Evolutionary conservation across 1,140 invertebrate species (phyloP), one percentile per base, ranked within the genome.

Genomic region (Phortica variegata): DNA sequence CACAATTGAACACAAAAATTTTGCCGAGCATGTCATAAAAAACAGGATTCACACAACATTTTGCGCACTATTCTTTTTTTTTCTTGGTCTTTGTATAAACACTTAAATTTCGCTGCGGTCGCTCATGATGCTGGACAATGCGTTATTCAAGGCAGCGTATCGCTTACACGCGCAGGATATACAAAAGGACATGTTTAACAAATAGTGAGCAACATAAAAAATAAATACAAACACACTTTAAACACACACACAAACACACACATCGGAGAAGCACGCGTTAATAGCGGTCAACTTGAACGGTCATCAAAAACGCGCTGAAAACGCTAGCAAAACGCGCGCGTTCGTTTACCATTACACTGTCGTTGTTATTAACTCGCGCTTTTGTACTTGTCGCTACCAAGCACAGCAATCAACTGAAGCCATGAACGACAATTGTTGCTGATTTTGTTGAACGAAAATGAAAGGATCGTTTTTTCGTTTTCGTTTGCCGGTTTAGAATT

Each of bases 1-100:
- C 60, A 38, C 63, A 66, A 68, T 55, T 54, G 56, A 54, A 68
- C 56, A 68, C 23, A 26, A n/a, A 41, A 56, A 62, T 63, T 68
- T 60, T 60, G 63, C 68, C 54, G 56, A 66, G 62, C 54, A 34
- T 49, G 60, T 52, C 63, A 47, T 68, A 68, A 66, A 66, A 63
- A 15, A 34, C 33, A 15, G 26, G 6, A 10, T 5, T 34, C 33
- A 51, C 15, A 49, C 42, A 49, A 47, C 39, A 42, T 29, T 12
- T 29, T 29, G 31, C 39, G 40, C 16, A 16, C 23, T 23, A 19
- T 43, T 32, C n/a, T n/a, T 26, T 5, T 36, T 31, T 37, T 44
- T 44, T 51, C 15, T 44, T 50, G 34, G 43, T 59, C 44, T 52
- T 48, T 16, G 19, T 42, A 21, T 52, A 39, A 44, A 54, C 55